These are phyloP conservation scores for Falco novaeseelandiae DNA, from an alignment of 2,797 vertebrate genomes.

Conservation along the genomic window DNA sequence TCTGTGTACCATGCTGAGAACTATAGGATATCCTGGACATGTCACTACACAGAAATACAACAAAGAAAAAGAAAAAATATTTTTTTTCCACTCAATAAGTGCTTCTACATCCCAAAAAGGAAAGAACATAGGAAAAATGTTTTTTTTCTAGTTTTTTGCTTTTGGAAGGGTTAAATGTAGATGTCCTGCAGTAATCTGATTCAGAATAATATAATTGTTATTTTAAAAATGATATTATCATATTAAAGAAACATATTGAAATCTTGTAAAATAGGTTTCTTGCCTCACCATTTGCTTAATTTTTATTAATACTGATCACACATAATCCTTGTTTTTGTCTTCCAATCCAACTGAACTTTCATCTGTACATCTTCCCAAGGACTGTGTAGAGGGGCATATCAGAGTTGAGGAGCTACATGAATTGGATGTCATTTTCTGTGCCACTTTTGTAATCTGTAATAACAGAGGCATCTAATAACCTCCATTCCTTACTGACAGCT, in stretches of 20 bases:
- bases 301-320: background rate
- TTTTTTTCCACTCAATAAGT: background rate
- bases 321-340: background rate
- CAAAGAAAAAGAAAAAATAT: background rate
- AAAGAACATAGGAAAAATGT: background rate
- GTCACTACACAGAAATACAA: background rate
- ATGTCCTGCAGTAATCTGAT: background rate
- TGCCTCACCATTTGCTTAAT: background rate
- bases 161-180: background rate
- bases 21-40: background rate
- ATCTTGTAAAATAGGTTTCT: background rate
- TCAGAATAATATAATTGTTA: background rate
- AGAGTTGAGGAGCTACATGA: background rate
- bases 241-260: background rate
- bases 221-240: background rate
- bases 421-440: slow-evolving; percentile 17
- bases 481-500: slow-evolving; percentile 15
- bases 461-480: slow-evolving; percentile 12
- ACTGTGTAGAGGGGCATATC: background rate
- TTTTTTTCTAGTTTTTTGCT: background rate
- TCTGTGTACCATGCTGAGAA: background rate
- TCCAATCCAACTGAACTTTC: background rate
- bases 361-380: background rate
- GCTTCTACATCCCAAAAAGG: background rate
- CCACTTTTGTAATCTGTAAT: slow-evolving; percentile 16